These are phyloP conservation scores for Melieria omissa DNA, from an alignment of 2,888 invertebrate species.

Conservation along the genomic window DNA sequence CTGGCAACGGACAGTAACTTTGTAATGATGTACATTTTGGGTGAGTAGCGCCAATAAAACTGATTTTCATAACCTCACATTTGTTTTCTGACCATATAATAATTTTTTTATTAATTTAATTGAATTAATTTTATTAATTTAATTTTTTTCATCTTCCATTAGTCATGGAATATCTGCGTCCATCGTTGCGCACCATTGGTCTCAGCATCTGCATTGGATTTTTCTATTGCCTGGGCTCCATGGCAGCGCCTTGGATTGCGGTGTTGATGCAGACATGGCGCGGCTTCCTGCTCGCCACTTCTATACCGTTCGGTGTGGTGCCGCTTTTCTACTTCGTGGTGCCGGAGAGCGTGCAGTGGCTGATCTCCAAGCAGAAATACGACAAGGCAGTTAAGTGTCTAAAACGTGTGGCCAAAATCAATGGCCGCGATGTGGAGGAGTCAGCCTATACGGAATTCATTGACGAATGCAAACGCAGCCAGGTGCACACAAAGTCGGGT, in stretches of 20 bases:
- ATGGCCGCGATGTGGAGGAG: slow-evolving; percentile 66
- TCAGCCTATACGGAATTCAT: slow-evolving; percentile 56
- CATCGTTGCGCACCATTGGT: slow-evolving; percentile 68
- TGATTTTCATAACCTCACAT: not conserved
- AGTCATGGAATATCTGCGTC: slow-evolving; percentile 72
- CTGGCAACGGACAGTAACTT: slow-evolving; percentile 72
- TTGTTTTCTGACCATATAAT: not conserved
- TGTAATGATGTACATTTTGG: slow-evolving; percentile 74
- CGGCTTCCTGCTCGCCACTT: slow-evolving; percentile 68
- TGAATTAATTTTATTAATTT: not conserved
- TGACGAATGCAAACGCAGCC: slow-evolving; percentile 54
- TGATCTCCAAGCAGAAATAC: slow-evolving; percentile 69
- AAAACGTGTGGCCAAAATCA: slow-evolving; percentile 69
- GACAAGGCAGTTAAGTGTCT: slow-evolving; percentile 69
- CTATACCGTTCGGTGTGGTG: slow-evolving; percentile 68
- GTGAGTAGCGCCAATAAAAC: slow-evolving; percentile 55
- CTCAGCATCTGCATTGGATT: slow-evolving; percentile 71
- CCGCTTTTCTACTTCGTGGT: slow-evolving; percentile 69
- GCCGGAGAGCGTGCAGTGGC: slow-evolving; percentile 73
- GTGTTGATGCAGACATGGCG: slow-evolving; percentile 68
- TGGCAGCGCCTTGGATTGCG: slow-evolving; percentile 69
- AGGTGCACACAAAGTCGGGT: slow-evolving; percentile 46
- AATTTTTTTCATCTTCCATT: not conserved
- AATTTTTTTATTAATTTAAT: too few relatives aligned
- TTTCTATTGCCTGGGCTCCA: slow-evolving; percentile 71